These are phyloP conservation scores for Aurelia aurita DNA, from an alignment of 30 jellyfish, hydroid and myxozoan species.

Conservation along the genomic window DNA sequence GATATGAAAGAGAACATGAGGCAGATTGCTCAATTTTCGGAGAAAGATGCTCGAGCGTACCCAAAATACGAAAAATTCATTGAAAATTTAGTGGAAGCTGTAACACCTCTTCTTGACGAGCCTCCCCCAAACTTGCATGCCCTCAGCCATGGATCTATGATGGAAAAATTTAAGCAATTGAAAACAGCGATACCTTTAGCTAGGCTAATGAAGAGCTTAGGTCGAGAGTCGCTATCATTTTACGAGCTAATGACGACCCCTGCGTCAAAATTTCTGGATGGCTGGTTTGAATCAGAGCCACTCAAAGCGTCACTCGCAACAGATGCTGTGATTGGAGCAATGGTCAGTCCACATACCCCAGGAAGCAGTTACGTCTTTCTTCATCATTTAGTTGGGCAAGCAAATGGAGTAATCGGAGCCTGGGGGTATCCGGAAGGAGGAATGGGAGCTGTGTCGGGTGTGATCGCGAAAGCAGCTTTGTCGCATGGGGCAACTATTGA, in stretches of 20 bases:
- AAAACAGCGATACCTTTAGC: conserved; percentile 30
- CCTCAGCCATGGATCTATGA: conserved; percentile 26
- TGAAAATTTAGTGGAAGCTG: conserved; percentile 41
- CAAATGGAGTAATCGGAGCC: conserved; percentile 69
- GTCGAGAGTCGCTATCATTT: conserved; percentile 34
- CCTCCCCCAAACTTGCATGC: conserved; percentile 59
- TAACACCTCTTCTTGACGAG: conserved; percentile 63
- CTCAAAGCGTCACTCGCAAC: conserved; percentile 63
- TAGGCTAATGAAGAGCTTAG: conserved; percentile 37
- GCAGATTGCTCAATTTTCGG: conserved; percentile 54
- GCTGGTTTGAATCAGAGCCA: conserved; percentile 66
- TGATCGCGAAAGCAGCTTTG: conserved; percentile 54
- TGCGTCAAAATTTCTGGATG: conserved; percentile 56
- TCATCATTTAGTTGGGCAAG: conserved; percentile 62
- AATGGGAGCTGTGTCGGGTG: conserved; percentile 70
- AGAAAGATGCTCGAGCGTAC: conserved; percentile 55
- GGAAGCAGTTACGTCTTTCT: conserved; percentile 68
- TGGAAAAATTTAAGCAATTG: conserved; percentile 11
- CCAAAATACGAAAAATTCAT: conserved; percentile 54
- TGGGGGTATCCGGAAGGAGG: conserved; percentile 79
- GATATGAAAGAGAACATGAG: conserved; percentile 53
- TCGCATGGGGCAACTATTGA: conserved; percentile 46
- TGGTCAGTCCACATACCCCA: conserved; percentile 70
- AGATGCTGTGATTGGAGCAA: conserved; percentile 63
- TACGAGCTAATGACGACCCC: conserved; percentile 67